phyloP scores from a whole-genome alignment of 2,888 invertebrate genomes.

The Magallana nippona region DNA sequence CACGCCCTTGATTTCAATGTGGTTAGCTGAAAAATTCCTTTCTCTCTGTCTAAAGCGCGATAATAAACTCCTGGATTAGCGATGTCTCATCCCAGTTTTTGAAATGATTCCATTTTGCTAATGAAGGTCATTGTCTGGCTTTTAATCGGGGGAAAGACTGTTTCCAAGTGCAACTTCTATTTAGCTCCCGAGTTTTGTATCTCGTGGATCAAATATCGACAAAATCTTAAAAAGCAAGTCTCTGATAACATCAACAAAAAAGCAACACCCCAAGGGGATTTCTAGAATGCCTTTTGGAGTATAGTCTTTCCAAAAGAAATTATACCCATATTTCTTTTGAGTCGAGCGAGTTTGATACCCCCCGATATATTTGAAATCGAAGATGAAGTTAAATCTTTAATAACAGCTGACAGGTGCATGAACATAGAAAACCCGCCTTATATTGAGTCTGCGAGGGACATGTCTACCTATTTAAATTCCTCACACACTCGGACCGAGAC shows the following conservation, averaged over 20 bases:
- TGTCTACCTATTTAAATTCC: slow-evolving; percentile 2
- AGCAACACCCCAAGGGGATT: slow-evolving; percentile 22
- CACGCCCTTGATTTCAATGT: slow-evolving; percentile 33
- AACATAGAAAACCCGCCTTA: background rate
- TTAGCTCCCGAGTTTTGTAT: background rate
- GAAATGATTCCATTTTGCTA: slow-evolving; percentile 23
- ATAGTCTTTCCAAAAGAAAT: slow-evolving; percentile 20
- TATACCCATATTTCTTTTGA: slow-evolving; percentile 32
- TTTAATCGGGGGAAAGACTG: background rate
- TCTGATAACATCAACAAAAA: slow-evolving; percentile 7
- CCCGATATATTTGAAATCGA: slow-evolving; percentile 32
- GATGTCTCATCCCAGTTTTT: slow-evolving; percentile 20
- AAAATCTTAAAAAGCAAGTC: background rate
- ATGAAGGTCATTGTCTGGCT: background rate
- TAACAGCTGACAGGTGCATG: slow-evolving; percentile 33
- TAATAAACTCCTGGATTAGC: slow-evolving; percentile 17
- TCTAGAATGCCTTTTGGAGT: slow-evolving; percentile 7
- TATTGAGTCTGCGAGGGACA: background rate
- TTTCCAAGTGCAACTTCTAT: slow-evolving; percentile 15
- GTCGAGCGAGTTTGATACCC: background rate
- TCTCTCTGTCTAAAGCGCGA: slow-evolving; percentile 26
- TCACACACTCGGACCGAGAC: background rate
- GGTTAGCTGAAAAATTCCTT: slow-evolving; percentile 23
- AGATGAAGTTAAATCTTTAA: slow-evolving; percentile 28
- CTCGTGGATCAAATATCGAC: slow-evolving; percentile 22